phyloP scores from a whole-genome alignment of 2,797 vertebrate species.

The Pseudochromis fuscus region DNA sequence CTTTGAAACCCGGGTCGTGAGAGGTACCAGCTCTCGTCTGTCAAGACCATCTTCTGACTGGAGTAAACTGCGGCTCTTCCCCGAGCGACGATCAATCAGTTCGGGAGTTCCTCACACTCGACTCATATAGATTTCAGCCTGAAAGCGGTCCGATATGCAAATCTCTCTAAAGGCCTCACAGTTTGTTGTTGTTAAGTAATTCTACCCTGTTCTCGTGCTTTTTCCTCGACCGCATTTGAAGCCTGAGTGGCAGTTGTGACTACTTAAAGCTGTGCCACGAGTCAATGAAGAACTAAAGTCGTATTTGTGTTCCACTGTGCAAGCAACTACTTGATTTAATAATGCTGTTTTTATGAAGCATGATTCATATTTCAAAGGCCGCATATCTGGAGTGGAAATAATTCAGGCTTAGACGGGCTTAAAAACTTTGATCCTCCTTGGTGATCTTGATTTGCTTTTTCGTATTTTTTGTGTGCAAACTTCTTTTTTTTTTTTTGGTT shows the following conservation, averaged over 20 bases:
- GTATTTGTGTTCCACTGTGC: conserved; percentile 66
- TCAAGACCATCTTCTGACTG: conserved; percentile 23
- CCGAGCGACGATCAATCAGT: conserved; percentile 22
- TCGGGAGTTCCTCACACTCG: conserved; percentile 5
- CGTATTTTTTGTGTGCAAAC: conserved; percentile 46
- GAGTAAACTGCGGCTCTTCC: conserved; percentile 6
- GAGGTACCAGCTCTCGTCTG: conserved; percentile 29
- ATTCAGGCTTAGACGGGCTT: conserved; percentile 58
- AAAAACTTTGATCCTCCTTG: conserved; percentile 80
- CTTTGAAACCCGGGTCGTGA: conserved; percentile 32
- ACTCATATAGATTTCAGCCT: conserved; percentile 49
- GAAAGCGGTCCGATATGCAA: conserved; percentile 60
- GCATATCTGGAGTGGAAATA: conserved; percentile 74
- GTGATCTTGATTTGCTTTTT: conserved; percentile 68
- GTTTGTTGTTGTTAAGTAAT: conserved; percentile 53
- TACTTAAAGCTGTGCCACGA: conserved; percentile 64
- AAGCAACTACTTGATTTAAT: conserved; percentile 76
- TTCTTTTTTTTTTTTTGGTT: conserved; percentile 34
- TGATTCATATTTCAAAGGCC: conserved; percentile 79
- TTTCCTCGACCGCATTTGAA: conserved; percentile 53
- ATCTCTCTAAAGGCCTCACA: conserved; percentile 10
- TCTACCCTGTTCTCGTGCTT: conserved; percentile 37
- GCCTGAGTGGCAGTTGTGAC: conserved; percentile 66
- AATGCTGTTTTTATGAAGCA: conserved; percentile 67
- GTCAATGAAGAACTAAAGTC: conserved; percentile 59